phyloP scores from a whole-genome alignment of 37 sponge, comb jelly and placozoan species.

The Trichoplax adhaerens region DNA sequence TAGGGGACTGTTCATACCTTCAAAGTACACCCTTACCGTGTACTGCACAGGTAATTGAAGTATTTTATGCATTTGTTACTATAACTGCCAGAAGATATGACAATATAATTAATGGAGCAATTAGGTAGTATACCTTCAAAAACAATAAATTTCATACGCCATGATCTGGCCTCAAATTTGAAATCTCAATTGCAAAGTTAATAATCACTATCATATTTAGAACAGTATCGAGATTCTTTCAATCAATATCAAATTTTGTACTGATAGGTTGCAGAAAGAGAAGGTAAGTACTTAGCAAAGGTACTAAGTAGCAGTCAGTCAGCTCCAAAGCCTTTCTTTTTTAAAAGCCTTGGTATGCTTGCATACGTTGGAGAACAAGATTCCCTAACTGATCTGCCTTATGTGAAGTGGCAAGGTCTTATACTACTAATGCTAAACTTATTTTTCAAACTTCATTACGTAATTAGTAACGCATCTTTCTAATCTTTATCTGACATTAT shows the following conservation, averaged over 20 bases:
- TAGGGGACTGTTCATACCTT: slow-evolving; percentile 68
- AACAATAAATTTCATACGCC: no score
- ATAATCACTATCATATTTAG: neutral
- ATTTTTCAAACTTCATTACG: neutral
- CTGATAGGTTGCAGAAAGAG: slow-evolving; percentile 58
- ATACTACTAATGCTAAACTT: neutral
- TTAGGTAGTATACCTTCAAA: no score
- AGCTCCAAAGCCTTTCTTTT: slow-evolving; percentile 24
- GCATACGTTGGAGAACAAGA: slow-evolving; percentile 72
- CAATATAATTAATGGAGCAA: no score
- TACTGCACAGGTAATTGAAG: slow-evolving; percentile 32
- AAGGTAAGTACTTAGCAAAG: slow-evolving; percentile 57
- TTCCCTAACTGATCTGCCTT: slow-evolving; percentile 47
- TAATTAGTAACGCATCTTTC: neutral
- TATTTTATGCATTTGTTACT: neutral
- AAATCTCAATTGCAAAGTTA: no score
- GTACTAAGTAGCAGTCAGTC: slow-evolving; percentile 15
- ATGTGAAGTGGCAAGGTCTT: slow-evolving; percentile 51
- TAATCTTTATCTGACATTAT: neutral
- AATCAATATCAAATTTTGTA: neutral
- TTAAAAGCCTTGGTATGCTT: slow-evolving; percentile 61
- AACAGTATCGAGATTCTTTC: neutral
- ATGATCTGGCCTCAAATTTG: no score
- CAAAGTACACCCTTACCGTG: slow-evolving; percentile 33
- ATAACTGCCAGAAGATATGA: no score